Evolutionary conservation across 2,797 vertebrate species (phyloP).

Genomic region (Hyperoplus immaculatus): DNA sequence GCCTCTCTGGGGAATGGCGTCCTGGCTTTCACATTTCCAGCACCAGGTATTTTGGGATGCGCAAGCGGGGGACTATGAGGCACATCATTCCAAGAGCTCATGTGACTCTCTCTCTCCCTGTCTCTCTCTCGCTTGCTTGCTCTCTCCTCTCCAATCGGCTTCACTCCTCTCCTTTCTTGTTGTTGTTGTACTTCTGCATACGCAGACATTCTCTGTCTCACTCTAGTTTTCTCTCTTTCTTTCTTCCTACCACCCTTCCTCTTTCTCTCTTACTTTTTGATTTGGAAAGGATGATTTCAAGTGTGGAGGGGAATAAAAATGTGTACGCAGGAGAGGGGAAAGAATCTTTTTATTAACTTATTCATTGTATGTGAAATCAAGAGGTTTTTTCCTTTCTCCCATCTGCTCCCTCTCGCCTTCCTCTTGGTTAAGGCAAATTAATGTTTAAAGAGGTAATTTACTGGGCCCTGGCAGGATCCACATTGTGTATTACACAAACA

Average conservation of each 20-base stretch:
- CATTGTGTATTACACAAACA: conserved; percentile 87
- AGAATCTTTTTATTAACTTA: conserved; percentile 88
- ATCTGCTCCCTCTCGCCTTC: conserved; percentile 48
- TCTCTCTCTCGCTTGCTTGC: conserved; percentile 55
- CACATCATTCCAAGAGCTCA: conserved; percentile 86
- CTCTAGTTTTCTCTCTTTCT: conserved; percentile 72
- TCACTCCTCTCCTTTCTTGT: conserved; percentile 75
- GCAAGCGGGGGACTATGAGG: conserved; percentile 84
- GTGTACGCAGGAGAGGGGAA: conserved; percentile 71
- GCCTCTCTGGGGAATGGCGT: conserved; percentile 88
- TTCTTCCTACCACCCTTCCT: conserved; percentile 61
- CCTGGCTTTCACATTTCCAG: conserved; percentile 85
- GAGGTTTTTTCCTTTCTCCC: conserved; percentile 69
- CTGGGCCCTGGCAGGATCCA: conserved; percentile 84
- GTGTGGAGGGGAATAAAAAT: conserved; percentile 66
- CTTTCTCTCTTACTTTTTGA: conserved; percentile 80
- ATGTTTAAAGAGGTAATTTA: conserved; percentile 91
- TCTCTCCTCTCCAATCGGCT: conserved; percentile 72
- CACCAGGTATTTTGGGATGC: conserved; percentile 89
- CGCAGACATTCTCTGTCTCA: conserved; percentile 81
- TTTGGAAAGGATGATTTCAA: conserved; percentile 80
- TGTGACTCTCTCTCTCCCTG: conserved; percentile 72
- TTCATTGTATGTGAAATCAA: conserved; percentile 90
- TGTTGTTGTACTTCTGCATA: conserved; percentile 87
- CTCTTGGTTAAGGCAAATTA: conserved; percentile 88